phyloP scores from a whole-genome alignment of 2,797 vertebrate species.

The Myripristis jacobus region DNA sequence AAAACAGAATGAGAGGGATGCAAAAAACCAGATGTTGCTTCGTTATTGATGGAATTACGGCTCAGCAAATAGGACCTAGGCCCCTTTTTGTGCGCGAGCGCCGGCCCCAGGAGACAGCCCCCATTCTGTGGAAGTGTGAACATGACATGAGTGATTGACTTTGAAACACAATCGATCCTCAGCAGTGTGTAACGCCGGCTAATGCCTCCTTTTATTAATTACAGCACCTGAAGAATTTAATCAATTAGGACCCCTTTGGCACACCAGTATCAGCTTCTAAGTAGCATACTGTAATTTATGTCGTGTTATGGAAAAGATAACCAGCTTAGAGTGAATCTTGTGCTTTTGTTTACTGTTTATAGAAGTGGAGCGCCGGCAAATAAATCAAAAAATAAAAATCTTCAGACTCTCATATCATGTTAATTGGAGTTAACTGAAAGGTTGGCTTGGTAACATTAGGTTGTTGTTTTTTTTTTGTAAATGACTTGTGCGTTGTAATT shows the following conservation, averaged over 20 bases:
- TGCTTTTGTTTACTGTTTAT: conserved; percentile 13
- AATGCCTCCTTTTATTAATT: conserved; percentile 58
- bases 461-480: conserved; percentile 34
- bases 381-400: not conserved
- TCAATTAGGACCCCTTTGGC: conserved; percentile 43
- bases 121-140: conserved; percentile 64
- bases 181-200: conserved; percentile 44
- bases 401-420: conserved; percentile 2
- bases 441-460: conserved; percentile 4
- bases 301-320: conserved; percentile 18
- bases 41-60: conserved; percentile 82
- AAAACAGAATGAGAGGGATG: conserved; percentile 64
- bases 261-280: conserved; percentile 34
- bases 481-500: conserved; percentile 34
- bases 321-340: conserved; percentile 25
- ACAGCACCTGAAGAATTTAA: conserved; percentile 60
- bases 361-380: not conserved
- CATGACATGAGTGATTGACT: conserved; percentile 65
- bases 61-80: conserved; percentile 74
- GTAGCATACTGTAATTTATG: not conserved
- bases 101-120: conserved; percentile 62
- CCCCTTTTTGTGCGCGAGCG: conserved; percentile 67
- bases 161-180: conserved; percentile 62
- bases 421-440: conserved; percentile 19
- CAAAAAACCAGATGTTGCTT: conserved; percentile 74